phyloP scores from a whole-genome alignment of 2,113 vertebrate genomes.

The Brachirus orientalis region DNA sequence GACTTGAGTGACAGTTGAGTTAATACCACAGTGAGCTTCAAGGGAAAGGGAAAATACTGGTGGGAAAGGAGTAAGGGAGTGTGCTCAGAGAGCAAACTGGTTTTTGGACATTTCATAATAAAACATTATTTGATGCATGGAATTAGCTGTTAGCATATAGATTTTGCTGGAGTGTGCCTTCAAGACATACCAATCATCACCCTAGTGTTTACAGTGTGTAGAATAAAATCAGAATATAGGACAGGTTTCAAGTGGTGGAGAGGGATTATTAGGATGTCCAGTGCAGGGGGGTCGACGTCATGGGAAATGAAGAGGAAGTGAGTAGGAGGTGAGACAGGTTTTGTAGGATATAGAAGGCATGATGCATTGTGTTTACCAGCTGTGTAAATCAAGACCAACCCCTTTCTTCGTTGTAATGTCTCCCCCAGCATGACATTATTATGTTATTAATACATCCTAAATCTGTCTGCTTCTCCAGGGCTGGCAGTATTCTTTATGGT shows the following conservation, averaged over 20 bases:
- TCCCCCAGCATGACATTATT: constrained; percentile 77
- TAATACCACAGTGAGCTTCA: constrained; percentile 58
- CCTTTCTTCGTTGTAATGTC: constrained; percentile 69
- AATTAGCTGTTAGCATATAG: background rate
- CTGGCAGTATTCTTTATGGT: constrained; percentile 92
- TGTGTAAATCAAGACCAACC: constrained; percentile 76
- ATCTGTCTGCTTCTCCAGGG: constrained; percentile 81
- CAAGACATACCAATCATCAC: background rate
- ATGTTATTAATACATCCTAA: constrained; percentile 85
- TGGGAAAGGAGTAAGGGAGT: constrained; percentile 15
- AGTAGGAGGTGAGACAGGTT: constrained; percentile 41
- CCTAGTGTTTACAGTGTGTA: background rate
- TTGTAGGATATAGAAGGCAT: constrained; percentile 54
- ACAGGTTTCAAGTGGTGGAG: constrained; percentile 3
- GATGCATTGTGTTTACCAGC: constrained; percentile 62
- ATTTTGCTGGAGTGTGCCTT: constrained; percentile 8
- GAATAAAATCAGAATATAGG: constrained; percentile 2
- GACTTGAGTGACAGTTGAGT: constrained; percentile 70
- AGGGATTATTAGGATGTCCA: constrained; percentile 18
- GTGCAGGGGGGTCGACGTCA: constrained; percentile 25
- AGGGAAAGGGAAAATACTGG: constrained; percentile 22
- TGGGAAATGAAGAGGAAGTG: constrained; percentile 25
- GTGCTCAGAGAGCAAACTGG: constrained; percentile 6
- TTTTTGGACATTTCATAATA: no score
- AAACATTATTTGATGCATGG: no score